These are phyloP conservation scores for Macrosoma leucophasiata DNA, from an alignment of 2,888 invertebrate species.

Conservation along the genomic window DNA sequence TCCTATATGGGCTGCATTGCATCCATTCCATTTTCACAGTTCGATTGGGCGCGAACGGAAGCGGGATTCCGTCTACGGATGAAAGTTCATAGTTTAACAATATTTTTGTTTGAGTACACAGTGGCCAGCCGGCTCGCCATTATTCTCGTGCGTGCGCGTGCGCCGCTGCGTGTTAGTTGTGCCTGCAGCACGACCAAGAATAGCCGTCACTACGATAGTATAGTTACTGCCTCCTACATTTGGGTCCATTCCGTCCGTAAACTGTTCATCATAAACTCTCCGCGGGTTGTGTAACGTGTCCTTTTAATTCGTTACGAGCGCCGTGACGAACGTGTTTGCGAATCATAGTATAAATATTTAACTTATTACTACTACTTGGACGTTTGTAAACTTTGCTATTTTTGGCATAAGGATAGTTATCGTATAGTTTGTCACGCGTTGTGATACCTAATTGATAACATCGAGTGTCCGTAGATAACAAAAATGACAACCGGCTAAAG, in stretches of 20 bases:
- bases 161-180: slow-evolving; percentile 64
- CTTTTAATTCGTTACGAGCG: too few relatives aligned
- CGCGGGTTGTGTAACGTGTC: slow-evolving; percentile 43
- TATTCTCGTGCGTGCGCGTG: slow-evolving; percentile 60
- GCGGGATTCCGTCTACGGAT: slow-evolving; percentile 56
- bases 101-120: slow-evolving; percentile 49
- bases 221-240: slow-evolving; percentile 38
- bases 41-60: slow-evolving; percentile 60
- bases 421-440: too few relatives aligned
- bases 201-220: slow-evolving; percentile 56
- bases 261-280: slow-evolving; percentile 42
- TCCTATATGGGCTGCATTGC: slow-evolving; percentile 41
- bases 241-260: slow-evolving; percentile 33
- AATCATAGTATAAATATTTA: too few relatives aligned
- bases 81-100: slow-evolving; percentile 46
- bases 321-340: too few relatives aligned
- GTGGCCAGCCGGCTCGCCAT: slow-evolving; percentile 46
- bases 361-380: too few relatives aligned
- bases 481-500: slow-evolving; percentile 23
- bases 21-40: slow-evolving; percentile 45
- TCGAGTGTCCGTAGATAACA: slow-evolving; percentile 25
- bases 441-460: slow-evolving; percentile 21
- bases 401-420: too few relatives aligned
- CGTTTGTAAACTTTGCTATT: too few relatives aligned
- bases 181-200: slow-evolving; percentile 63